Percentiles rank a stretch among this genome's conserved stretches.
Conservation (phyloP, 1,140 invertebrate species). For the Achatina immaculata region DNA sequence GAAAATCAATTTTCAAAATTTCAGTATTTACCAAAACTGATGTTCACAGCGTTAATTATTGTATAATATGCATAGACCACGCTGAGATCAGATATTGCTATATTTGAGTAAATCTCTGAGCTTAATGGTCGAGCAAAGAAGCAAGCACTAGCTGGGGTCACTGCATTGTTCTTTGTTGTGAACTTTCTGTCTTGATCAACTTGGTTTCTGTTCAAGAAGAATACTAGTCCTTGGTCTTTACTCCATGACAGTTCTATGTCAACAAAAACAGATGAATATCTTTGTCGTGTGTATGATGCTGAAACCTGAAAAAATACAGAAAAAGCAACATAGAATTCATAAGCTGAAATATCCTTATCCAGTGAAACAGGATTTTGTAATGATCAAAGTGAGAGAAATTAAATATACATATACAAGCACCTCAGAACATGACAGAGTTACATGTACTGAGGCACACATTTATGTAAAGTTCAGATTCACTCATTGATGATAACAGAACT, state of each 20-base stretch:
- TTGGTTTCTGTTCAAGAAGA: constrained; percentile 47
- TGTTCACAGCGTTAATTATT: constrained; percentile 40
- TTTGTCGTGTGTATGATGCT: not conserved
- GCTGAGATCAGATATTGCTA: constrained; percentile 50
- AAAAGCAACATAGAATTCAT: no score
- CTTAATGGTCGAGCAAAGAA: constrained; percentile 46
- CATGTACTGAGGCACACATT: no score
- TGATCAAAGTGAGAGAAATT: no score
- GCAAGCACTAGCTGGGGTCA: constrained; percentile 18
- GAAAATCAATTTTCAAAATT: no score
- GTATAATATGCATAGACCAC: constrained; percentile 46
- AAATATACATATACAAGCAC: no score
- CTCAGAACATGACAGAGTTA: no score
- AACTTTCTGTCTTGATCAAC: constrained; percentile 30
- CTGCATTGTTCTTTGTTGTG: constrained; percentile 6
- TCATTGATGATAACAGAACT: no score
- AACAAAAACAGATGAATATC: constrained; percentile 38
- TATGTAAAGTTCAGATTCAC: no score
- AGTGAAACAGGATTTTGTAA: no score
- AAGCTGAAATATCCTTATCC: no score
- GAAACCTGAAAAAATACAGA: not conserved
- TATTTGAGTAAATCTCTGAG: constrained; percentile 31
- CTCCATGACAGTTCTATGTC: constrained; percentile 54
- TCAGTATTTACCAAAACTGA: constrained; percentile 47
- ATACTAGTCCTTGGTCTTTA: constrained; percentile 43